Percentiles rank a stretch among this genome's conserved stretches.
Conservation (phyloP, 1,140 invertebrate genomes). For the Papilio machaon region DNA sequence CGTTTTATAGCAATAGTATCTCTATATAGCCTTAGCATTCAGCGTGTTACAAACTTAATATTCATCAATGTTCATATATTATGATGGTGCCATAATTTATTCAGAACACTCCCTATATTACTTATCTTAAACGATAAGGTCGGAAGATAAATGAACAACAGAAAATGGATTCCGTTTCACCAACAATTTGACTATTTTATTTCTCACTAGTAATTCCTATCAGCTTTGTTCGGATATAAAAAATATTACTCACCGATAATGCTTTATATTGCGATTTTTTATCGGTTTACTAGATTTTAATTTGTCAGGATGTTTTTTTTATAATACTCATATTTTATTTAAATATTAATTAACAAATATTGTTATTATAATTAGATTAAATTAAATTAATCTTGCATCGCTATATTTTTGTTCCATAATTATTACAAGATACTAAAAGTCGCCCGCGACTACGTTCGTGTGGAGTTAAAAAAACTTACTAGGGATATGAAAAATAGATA, state of each 20-base stretch:
- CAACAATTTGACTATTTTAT: neutral
- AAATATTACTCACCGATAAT: neutral
- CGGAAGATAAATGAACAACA: conserved; percentile 9
- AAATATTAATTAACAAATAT: too few species aligned
- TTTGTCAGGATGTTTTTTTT: too few species aligned
- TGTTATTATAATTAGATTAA: too few species aligned
- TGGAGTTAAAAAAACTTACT: too few species aligned
- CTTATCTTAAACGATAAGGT: conserved; percentile 25
- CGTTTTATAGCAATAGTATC: neutral
- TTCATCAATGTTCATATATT: conserved; percentile 20
- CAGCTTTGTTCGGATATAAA: neutral
- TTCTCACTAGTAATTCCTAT: neutral
- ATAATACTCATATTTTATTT: too few species aligned
- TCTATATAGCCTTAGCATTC: neutral
- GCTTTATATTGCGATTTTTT: neutral
- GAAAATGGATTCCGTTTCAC: neutral
- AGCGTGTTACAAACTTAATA: neutral
- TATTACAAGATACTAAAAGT: too few species aligned
- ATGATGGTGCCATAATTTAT: conserved; percentile 15
- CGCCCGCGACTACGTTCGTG: too few species aligned
- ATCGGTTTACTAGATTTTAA: too few species aligned
- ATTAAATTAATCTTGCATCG: too few species aligned
- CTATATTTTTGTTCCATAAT: too few species aligned
- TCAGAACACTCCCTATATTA: conserved; percentile 11
- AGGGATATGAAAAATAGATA: too few species aligned